Conservation (phyloP, 1,140 invertebrate species). For the Ceratoteleas bidentatus region DNA sequence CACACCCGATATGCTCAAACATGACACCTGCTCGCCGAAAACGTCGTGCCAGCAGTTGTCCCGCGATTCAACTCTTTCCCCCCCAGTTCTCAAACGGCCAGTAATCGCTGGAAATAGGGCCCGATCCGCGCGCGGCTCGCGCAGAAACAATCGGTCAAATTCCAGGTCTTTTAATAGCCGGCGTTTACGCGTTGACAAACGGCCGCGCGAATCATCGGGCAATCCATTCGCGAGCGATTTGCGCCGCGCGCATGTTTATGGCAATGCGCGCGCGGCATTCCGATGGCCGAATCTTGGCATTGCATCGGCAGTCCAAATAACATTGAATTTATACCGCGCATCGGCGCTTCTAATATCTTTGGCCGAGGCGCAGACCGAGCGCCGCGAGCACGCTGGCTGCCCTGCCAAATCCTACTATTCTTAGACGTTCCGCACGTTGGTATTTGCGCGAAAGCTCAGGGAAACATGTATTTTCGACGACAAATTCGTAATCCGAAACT, state of each 20-base stretch:
- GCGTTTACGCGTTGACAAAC: slow-evolving; percentile 23
- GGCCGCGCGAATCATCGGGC: slow-evolving; percentile 21
- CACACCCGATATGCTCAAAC: too few species aligned
- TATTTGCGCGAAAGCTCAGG: slow-evolving; percentile 71
- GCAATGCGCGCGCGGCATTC: slow-evolving; percentile 48
- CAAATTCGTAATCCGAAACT: slow-evolving; percentile 71
- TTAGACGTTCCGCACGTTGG: slow-evolving; percentile 75
- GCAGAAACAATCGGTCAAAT: slow-evolving; percentile 39
- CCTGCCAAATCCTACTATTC: slow-evolving; percentile 75
- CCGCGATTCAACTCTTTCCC: too few species aligned
- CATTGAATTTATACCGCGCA: slow-evolving; percentile 69
- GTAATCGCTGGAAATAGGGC: slow-evolving; percentile 17
- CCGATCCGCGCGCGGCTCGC: too few species aligned
- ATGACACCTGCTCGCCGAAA: too few species aligned
- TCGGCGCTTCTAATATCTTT: slow-evolving; percentile 69
- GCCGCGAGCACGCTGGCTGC: slow-evolving; percentile 65
- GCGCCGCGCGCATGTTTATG: slow-evolving; percentile 33
- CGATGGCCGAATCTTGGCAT: slow-evolving; percentile 51
- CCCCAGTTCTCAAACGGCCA: too few species aligned
- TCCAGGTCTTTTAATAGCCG: slow-evolving; percentile 48
- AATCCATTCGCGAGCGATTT: slow-evolving; percentile 37
- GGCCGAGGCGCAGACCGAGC: slow-evolving; percentile 57
- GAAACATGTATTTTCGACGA: slow-evolving; percentile 72
- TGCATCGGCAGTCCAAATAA: slow-evolving; percentile 61
- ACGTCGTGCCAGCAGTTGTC: too few species aligned